These are phyloP conservation scores for Eurois occulta DNA, from an alignment of 2,888 invertebrate genomes.

Conservation along the genomic window DNA sequence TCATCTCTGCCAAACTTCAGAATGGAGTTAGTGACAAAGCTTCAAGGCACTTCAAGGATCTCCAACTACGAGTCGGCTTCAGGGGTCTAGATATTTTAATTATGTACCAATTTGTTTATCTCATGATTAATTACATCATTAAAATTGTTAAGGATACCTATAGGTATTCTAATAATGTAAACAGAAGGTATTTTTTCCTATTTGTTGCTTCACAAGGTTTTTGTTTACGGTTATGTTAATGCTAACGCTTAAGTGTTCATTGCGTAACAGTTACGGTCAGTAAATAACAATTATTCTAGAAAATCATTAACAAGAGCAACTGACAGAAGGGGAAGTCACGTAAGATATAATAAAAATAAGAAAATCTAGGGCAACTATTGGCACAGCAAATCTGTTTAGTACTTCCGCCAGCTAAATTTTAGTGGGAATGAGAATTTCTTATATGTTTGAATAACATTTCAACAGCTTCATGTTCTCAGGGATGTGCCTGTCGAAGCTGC, in stretches of 20 bases:
- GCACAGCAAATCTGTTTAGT: constrained; percentile 50
- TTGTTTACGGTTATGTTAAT: constrained; percentile 54
- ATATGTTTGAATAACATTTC: constrained; percentile 53
- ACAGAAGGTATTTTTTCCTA: constrained; percentile 15
- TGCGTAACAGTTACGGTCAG: constrained; percentile 57
- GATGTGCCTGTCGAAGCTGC: constrained; percentile 38
- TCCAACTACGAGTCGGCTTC: neutral
- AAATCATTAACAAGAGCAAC: constrained; percentile 55
- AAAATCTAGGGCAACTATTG: constrained; percentile 64
- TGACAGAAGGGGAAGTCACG: constrained; percentile 60
- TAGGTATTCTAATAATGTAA: constrained; percentile 36
- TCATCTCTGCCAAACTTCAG: constrained; percentile 36
- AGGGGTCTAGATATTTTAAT: constrained; percentile 1
- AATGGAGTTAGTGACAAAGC: constrained; percentile 29
- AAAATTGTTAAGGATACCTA: constrained; percentile 12
- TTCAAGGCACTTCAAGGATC: constrained; percentile 20
- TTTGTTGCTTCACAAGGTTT: constrained; percentile 43
- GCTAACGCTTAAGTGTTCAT: constrained; percentile 44
- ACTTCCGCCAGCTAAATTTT: constrained; percentile 34
- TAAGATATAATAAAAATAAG: constrained; percentile 63
- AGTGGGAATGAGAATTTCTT: constrained; percentile 45
- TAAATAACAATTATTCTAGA: constrained; percentile 53
- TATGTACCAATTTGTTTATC: neutral
- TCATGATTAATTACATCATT: constrained; percentile 36
- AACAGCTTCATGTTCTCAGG: constrained; percentile 55